Conservation (phyloP, 2,113 vertebrate genomes). For the Gnathonemus echidnorhynchus region DNA sequence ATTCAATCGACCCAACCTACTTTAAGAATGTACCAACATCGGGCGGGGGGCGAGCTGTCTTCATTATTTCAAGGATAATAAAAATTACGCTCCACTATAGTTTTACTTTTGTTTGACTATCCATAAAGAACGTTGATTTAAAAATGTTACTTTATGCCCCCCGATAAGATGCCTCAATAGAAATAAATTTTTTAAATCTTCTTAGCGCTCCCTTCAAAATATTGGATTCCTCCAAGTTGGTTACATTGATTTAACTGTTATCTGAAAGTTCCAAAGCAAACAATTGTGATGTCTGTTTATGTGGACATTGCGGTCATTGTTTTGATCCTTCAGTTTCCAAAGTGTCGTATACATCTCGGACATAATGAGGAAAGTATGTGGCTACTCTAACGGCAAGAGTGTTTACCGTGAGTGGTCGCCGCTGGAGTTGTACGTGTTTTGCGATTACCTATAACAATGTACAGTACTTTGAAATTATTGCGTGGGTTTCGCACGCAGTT, state of each 20-base stretch:
- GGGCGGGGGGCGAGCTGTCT: background rate
- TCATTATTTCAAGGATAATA: background rate
- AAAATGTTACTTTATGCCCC: background rate
- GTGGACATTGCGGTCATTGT: background rate
- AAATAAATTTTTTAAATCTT: background rate
- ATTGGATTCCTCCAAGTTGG: constrained; percentile 33
- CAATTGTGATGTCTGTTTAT: constrained; percentile 18
- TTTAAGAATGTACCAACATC: constrained; percentile 33
- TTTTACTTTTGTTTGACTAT: background rate
- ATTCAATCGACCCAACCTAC: constrained; percentile 37
- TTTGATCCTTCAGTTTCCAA: background rate
- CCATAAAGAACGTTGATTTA: background rate
- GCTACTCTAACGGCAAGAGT: background rate
- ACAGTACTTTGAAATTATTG: background rate
- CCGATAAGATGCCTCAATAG: background rate
- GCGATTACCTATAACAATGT: background rate
- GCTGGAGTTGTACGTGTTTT: background rate
- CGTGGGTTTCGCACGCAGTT: background rate
- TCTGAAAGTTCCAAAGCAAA: constrained; percentile 34
- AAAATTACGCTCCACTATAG: background rate
- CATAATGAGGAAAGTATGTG: background rate
- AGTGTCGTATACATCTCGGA: background rate
- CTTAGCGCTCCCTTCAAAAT: background rate
- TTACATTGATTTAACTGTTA: constrained; percentile 44
- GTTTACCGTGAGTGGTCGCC: background rate